Evolutionary conservation across 2,113 vertebrate species (phyloP), one percentile per base, ranked within the genome.

Genomic region (Acrocephalus kingi): DNA sequence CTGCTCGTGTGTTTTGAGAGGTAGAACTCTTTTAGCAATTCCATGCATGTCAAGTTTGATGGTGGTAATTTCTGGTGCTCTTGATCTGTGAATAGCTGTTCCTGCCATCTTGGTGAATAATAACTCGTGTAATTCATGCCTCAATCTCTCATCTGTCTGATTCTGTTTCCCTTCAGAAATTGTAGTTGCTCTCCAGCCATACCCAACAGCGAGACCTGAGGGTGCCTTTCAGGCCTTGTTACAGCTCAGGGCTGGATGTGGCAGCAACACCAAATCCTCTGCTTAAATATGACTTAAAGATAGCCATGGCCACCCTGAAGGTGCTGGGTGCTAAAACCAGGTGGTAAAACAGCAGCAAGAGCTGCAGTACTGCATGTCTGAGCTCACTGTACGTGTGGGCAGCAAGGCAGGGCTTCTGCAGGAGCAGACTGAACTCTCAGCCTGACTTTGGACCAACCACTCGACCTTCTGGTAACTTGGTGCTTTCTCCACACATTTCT

Each of bases 381-480:
- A 41, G 51, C 43, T 87, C 46, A 33, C 33, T 8, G 2, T 5
- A 4, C 0, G 0, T 21, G 21, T 0, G 4, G n/a, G 87, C 69
- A 84, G 64, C 48, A 16, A 77, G 64, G 56, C 88, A 28, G 62
- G 21, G 37, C 49, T 16, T 39, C 64, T 35, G 3, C 39, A 12
- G n/a, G 21, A 10, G 51, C 35, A 24, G 41, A 9, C 24, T 52
- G 35, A 77, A 3, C 68, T 64, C 51, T 28, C 46, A 67, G 67
- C 41, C 8, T 33, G 30, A 16, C 37, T 52, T 51, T 48, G 77
- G 30, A 54, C 19, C 62, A 81, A 48, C 22, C 37, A 8, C n/a
- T 43, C 8, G 0, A 10, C 51, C 25, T 19, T 84, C 15, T 11
- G 23, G 27, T 55, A 64, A 63, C 59, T 45, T 8, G 6, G 17